A percentile compares a stretch with the other conserved stretches of the same genome.
Evolutionary conservation across 2,888 invertebrate genomes (phyloP).

Genomic region (Phengaris alcon): DNA sequence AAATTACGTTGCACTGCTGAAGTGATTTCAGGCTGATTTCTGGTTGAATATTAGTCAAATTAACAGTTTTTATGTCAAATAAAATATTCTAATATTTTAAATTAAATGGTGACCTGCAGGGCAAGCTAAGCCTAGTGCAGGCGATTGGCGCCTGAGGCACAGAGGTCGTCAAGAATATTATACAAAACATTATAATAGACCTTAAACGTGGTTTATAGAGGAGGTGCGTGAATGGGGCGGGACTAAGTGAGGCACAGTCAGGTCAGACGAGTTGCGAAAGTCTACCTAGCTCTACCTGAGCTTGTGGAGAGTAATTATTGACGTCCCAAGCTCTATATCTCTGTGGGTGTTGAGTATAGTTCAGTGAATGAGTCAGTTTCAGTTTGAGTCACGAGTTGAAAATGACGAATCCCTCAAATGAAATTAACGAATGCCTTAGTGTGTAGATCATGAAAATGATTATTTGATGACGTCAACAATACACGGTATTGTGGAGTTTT

Average conservation of each 20-base stretch:
- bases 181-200: constrained; percentile 45
- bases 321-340: background rate
- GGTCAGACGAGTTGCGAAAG: constrained; percentile 41
- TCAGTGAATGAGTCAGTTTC: constrained; percentile 1
- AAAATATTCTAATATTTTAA: background rate
- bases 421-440: background rate
- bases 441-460: constrained; percentile 16
- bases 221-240: constrained; percentile 62
- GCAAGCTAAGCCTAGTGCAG: too few relatives aligned
- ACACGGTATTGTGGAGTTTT: too few relatives aligned
- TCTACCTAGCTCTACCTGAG: constrained; percentile 32
- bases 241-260: constrained; percentile 55
- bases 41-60: background rate
- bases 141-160: too few relatives aligned
- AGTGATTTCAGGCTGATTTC: background rate
- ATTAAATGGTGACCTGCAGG: background rate
- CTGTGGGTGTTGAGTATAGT: background rate
- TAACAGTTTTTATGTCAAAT: background rate
- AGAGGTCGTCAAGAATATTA: too few relatives aligned
- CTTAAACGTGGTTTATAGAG: constrained; percentile 42
- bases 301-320: constrained; percentile 31
- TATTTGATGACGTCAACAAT: background rate
- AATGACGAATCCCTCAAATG: background rate
- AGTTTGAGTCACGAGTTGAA: background rate
- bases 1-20: background rate